These are phyloP conservation scores for Oligia fasciuncula DNA, from an alignment of 2,888 invertebrate genomes.

Conservation along the genomic window DNA sequence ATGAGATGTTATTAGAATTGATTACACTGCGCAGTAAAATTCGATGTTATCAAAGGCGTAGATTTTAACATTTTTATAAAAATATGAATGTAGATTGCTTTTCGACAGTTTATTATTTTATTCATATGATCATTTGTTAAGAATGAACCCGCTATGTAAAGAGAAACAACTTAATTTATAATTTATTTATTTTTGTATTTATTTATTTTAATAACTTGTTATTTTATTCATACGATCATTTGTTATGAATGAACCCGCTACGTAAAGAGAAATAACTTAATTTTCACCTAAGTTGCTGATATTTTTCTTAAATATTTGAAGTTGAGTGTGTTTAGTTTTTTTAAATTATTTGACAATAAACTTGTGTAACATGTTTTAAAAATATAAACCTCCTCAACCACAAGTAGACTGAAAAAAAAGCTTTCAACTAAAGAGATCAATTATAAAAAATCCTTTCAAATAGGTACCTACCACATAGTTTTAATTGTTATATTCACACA, in stretches of 20 bases:
- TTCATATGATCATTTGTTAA: background rate
- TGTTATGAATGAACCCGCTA: background rate
- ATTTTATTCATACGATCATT: conserved; percentile 7
- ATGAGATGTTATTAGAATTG: conserved; percentile 28
- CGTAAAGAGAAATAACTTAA: background rate
- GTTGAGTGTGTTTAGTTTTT: background rate
- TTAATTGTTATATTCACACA: no score
- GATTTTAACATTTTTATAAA: background rate
- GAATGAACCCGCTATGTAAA: background rate
- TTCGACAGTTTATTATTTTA: conserved; percentile 15
- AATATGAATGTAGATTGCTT: background rate
- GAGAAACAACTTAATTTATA: no score
- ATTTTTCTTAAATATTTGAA: background rate
- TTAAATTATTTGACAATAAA: background rate
- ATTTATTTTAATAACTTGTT: background rate
- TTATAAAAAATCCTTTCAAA: no score
- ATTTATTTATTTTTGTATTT: no score
- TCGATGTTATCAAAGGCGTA: background rate
- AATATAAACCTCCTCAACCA: background rate
- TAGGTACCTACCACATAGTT: no score
- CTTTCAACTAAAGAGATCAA: background rate
- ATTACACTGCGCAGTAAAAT: conserved; percentile 17
- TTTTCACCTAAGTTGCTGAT: background rate
- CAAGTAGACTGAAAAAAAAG: background rate
- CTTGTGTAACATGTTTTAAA: background rate